Evolutionary conservation across 2,113 vertebrate genomes (phyloP).

Genomic region (Lophura nycthemera): DNA sequence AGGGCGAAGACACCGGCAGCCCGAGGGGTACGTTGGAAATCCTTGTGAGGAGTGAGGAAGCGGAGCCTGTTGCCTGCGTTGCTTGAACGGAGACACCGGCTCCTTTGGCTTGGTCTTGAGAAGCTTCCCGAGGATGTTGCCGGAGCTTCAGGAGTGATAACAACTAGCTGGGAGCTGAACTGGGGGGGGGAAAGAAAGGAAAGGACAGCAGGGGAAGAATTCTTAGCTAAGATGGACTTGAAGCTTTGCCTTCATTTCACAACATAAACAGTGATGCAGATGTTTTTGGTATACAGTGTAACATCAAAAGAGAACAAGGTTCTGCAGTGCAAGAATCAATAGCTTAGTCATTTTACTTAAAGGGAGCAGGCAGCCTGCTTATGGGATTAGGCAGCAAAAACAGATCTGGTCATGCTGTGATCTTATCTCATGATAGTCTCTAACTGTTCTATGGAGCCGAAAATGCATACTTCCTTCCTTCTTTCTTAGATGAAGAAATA

Average conservation of each 20-base stretch:
- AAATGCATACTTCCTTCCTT: constrained; percentile 57
- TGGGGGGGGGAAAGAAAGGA: not conserved
- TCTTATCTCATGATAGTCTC: constrained; percentile 42
- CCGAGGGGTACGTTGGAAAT: constrained; percentile 55
- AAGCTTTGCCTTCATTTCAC: constrained; percentile 67
- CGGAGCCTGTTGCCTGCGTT: constrained; percentile 68
- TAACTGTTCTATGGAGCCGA: constrained; percentile 64
- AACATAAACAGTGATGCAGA: constrained; percentile 58
- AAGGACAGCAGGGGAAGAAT: constrained; percentile 70
- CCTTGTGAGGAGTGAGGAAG: not conserved
- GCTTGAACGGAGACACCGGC: constrained; percentile 59
- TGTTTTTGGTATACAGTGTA: constrained; percentile 51
- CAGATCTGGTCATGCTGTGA: constrained; percentile 70
- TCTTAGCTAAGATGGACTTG: constrained; percentile 76
- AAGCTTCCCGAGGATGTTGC: constrained; percentile 68
- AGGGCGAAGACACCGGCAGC: constrained; percentile 24
- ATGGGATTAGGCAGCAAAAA: constrained; percentile 81
- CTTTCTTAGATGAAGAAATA: constrained; percentile 65
- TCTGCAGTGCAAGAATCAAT: constrained; percentile 83
- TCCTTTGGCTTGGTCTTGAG: constrained; percentile 54
- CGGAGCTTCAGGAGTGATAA: constrained; percentile 71
- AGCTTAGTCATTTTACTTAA: constrained; percentile 86
- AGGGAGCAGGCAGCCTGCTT: constrained; percentile 79
- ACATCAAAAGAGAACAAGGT: constrained; percentile 64
- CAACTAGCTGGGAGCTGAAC: constrained; percentile 66